Conservation (phyloP, 2,888 invertebrate genomes). For the Chalcis sispes region DNA sequence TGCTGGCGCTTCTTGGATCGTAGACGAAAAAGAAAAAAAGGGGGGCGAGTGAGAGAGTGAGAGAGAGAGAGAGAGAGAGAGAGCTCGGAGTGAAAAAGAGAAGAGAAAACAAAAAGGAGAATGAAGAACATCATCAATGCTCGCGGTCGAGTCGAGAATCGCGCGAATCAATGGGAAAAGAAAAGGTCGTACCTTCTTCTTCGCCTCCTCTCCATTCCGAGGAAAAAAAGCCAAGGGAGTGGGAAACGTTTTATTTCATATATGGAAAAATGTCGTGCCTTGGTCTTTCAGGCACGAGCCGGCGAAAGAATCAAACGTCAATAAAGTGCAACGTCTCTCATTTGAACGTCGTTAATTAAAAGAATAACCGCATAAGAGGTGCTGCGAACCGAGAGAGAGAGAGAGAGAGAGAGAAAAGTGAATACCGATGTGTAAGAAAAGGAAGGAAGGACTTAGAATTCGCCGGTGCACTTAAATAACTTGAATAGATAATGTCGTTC, state of each 20-base stretch:
- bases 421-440: slow-evolving; percentile 36
- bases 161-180: slow-evolving; percentile 42
- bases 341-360: slow-evolving; percentile 62
- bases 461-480: slow-evolving; percentile 54
- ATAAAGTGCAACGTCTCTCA: slow-evolving; percentile 66
- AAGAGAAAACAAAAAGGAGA: neutral
- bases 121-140: slow-evolving; percentile 37
- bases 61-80: neutral
- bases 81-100: neutral
- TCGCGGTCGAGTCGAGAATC: slow-evolving; percentile 31
- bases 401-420: slow-evolving; percentile 9
- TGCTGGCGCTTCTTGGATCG: slow-evolving; percentile 23
- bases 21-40: too few relatives aligned
- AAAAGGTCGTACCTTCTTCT: slow-evolving; percentile 6
- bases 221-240: neutral
- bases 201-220: too few relatives aligned
- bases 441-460: slow-evolving; percentile 55
- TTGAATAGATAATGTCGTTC: slow-evolving; percentile 58
- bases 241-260: slow-evolving; percentile 31
- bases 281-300: slow-evolving; percentile 32
- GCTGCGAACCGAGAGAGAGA: neutral
- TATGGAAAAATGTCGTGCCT: slow-evolving; percentile 33
- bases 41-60: neutral
- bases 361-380: slow-evolving; percentile 30
- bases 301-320: slow-evolving; percentile 65